Evolutionary conservation across 2,113 vertebrate genomes (phyloP).

Genomic region (Pachyramphus minor): DNA sequence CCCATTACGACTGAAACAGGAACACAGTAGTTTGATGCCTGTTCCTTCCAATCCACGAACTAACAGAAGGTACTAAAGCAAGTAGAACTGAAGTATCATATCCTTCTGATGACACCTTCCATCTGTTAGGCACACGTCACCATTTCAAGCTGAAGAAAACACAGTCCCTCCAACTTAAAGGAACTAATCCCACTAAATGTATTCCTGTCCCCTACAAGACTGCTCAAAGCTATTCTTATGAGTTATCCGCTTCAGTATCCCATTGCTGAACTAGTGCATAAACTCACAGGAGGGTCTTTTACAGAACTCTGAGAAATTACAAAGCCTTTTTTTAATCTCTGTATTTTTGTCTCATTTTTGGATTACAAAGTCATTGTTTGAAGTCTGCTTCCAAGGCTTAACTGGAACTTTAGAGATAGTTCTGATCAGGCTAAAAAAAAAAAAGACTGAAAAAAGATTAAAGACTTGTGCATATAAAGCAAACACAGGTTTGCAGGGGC

Average conservation of each 20-base stretch:
- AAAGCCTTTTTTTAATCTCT: background rate
- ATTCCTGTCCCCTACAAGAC: background rate
- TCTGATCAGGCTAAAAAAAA: background rate
- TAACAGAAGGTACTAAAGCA: background rate
- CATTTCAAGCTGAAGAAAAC: background rate
- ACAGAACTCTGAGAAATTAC: background rate
- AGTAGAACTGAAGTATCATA: background rate
- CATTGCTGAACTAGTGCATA: background rate
- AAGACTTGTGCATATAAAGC: background rate
- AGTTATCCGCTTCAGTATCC: background rate
- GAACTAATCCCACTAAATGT: background rate
- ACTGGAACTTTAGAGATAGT: background rate
- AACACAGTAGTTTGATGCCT: background rate
- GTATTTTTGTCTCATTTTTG: background rate
- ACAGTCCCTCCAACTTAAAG: background rate
- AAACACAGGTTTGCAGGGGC: background rate
- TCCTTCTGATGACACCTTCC: background rate
- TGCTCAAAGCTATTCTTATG: background rate
- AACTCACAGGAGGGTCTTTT: accelerated
- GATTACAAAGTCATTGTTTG: background rate
- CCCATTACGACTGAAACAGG: background rate
- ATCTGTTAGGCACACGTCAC: background rate
- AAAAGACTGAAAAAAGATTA: background rate
- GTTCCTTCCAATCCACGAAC: background rate
- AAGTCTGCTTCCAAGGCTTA: background rate